A percentile compares a stretch with the other conserved stretches of the same genome.
Evolutionary conservation across 1,140 invertebrate genomes (phyloP).

Genomic region (Scaptomyza pallida): DNA sequence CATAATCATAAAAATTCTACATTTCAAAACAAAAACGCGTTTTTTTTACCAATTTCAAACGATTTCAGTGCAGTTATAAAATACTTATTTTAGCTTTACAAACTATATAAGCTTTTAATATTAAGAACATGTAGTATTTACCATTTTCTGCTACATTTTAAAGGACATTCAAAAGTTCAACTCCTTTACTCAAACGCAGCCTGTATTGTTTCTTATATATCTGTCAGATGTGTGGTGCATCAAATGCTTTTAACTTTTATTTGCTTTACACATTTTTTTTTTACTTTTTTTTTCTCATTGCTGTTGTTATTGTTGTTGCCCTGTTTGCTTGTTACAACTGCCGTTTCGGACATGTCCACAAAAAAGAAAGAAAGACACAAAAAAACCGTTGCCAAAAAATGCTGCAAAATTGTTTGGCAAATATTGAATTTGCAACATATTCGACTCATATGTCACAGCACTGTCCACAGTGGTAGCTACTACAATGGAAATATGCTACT

Average conservation of each 20-base stretch:
- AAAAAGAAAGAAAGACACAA: conserved; percentile 37
- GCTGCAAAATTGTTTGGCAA: conserved; percentile 83
- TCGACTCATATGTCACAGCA: conserved; percentile 76
- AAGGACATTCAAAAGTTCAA: background rate
- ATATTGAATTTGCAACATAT: conserved; percentile 84
- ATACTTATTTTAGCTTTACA: no score
- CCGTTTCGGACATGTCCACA: conserved; percentile 47
- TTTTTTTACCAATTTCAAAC: no score
- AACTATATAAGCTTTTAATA: no score
- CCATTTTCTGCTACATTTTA: background rate
- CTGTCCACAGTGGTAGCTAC: conserved; percentile 4
- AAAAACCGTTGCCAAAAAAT: conserved; percentile 36
- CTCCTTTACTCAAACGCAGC: no score
- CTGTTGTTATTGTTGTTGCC: conserved; percentile 44
- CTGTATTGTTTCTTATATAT: conserved; percentile 20
- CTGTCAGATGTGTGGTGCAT: conserved; percentile 46
- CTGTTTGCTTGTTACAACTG: conserved; percentile 70
- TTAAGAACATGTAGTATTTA: no score
- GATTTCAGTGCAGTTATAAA: no score
- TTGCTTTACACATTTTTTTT: conserved; percentile 61
- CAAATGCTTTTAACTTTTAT: conserved; percentile 78
- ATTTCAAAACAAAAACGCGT: no score
- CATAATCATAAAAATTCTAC: no score
- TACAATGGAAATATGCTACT: conserved; percentile 25
- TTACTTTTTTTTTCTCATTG: conserved; percentile 44